These are phyloP conservation scores for Cantharis flavilabris DNA, from an alignment of 2,888 invertebrate species.

Conservation along the genomic window DNA sequence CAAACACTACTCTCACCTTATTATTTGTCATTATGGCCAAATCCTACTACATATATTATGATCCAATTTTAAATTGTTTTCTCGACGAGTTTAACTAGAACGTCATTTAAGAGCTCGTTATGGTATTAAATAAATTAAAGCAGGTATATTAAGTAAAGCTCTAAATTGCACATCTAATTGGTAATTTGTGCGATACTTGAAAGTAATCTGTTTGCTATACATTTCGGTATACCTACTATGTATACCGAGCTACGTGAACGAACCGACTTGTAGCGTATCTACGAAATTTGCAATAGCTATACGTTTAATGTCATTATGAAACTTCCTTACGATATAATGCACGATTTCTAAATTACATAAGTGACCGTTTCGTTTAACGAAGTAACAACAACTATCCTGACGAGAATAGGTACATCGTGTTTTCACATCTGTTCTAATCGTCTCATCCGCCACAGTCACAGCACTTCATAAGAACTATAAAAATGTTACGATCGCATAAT, in stretches of 20 bases:
- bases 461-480: slow-evolving; percentile 50
- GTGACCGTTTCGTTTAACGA: background rate
- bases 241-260: background rate
- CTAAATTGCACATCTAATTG: background rate
- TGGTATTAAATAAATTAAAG: background rate
- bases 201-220: background rate
- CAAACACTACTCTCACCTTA: slow-evolving; percentile 27
- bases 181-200: background rate
- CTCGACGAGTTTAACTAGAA: background rate
- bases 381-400: background rate
- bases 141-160: background rate
- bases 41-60: background rate
- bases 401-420: slow-evolving; percentile 12
- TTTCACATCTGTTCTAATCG: slow-evolving; percentile 33
- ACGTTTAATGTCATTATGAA: background rate
- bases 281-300: background rate
- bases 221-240: background rate
- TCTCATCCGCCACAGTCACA: slow-evolving; percentile 30
- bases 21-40: slow-evolving; percentile 9
- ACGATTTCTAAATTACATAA: background rate
- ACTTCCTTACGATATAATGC: background rate
- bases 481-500: slow-evolving; percentile 54
- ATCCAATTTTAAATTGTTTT: slow-evolving; percentile 15
- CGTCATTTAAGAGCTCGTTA: background rate
- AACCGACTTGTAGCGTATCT: background rate